A percentile compares a stretch with the other conserved stretches of the same genome.
phyloP scores from a whole-genome alignment of 1,140 invertebrate species.

The Vanessa tameamea region DNA sequence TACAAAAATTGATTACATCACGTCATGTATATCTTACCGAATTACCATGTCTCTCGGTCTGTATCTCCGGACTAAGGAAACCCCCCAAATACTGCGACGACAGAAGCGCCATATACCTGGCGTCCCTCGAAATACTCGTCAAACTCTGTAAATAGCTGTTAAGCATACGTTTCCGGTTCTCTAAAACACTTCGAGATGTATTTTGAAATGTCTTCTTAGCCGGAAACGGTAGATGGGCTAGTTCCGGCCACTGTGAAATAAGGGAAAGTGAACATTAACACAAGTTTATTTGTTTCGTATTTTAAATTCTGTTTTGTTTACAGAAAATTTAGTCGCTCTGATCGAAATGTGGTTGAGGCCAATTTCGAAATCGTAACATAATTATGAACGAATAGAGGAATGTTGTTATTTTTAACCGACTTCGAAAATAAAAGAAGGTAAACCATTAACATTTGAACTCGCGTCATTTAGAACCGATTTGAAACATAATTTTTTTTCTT shows the following conservation, averaged over 20 bases:
- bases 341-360: too few species aligned
- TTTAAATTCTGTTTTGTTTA: not conserved
- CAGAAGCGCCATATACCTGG: conserved; percentile 72
- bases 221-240: conserved; percentile 91
- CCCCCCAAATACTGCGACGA: conserved; percentile 86
- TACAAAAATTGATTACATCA: not conserved
- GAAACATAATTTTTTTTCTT: too few species aligned
- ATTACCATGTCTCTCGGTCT: conserved; percentile 83
- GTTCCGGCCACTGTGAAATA: conserved; percentile 86
- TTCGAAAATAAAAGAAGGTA: too few species aligned
- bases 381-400: too few species aligned
- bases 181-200: conserved; percentile 92
- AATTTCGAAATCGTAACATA: too few species aligned
- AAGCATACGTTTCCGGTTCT: conserved; percentile 91
- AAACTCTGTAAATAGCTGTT: conserved; percentile 89
- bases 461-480: too few species aligned
- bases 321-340: too few species aligned
- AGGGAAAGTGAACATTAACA: not conserved
- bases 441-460: too few species aligned
- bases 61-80: conserved; percentile 92
- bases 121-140: conserved; percentile 61
- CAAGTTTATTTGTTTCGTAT: not conserved
- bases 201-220: conserved; percentile 97
- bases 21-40: conserved; percentile 52
- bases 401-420: too few species aligned